Evolutionary conservation across 2,797 vertebrate genomes (phyloP), one percentile per base, ranked within the genome.

Genomic region (Tenualosa thibaudeaui): DNA sequence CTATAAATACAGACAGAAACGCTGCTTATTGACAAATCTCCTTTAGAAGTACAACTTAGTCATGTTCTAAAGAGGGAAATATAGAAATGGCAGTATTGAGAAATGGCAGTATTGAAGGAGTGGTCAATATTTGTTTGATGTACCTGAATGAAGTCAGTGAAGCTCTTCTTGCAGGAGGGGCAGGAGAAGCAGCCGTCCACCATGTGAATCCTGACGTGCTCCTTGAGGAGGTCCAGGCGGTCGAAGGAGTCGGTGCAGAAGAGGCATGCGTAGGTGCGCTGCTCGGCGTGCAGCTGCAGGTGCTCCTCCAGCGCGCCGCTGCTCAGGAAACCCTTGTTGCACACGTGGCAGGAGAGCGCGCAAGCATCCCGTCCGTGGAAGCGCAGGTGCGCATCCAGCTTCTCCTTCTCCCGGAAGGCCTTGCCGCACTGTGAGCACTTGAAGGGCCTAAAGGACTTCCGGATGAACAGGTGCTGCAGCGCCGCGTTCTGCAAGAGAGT

Each of bases 71-170:
- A 31, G 31, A 31, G 31, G 31, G 31, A 31, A 31, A 31, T 31
- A 31, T 31, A 31, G 31, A 31, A 31, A 31, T 31, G 31, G 31
- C 31, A 31, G 31, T 31, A 31, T 31, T 31, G 31, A 0, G 31
- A 31, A 31, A 31, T 31, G 31, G 31, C 31, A 31, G 31, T 31
- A 31, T 31, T 31, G 31, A 0, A 31, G 31, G 31, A 31, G 31
- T 31, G 31, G 31, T 1, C 31, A 1, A 31, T 31, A 31, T 31
- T 31, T 31, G 46, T 49, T 49, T 5, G 46, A 5, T 8, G 75
- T 85, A 99, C 98, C 97, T 99, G 98, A 91, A 99, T 97, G 88
- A 99, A 99, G 90, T 99, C 98, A 0, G 95, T 95, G 89, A 99
- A 99, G 22, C 94, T 96, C 93, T 99, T 99, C 91, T 98, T 98